Percentiles rank a stretch among this genome's conserved stretches.
Conservation (phyloP, 2,797 vertebrate species). For the Rhinoraja longicauda region DNA sequence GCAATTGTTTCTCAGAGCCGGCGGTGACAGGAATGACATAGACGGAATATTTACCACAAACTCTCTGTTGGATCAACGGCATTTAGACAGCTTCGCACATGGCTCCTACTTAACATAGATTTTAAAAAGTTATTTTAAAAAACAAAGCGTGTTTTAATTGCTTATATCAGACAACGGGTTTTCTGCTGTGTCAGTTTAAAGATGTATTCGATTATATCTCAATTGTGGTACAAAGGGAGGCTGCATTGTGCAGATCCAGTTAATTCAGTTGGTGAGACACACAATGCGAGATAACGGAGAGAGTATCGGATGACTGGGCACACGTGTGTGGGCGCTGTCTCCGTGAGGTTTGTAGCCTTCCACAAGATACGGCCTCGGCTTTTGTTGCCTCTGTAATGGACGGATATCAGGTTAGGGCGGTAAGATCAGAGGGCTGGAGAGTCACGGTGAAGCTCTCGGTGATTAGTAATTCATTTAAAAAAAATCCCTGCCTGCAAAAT, state of each 20-base stretch:
- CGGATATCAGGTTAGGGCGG: not conserved
- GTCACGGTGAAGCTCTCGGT: not conserved
- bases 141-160: not conserved
- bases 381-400: not conserved
- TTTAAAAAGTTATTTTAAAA: not conserved
- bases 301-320: not conserved
- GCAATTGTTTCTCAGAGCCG: not conserved
- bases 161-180: not conserved
- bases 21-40: not conserved
- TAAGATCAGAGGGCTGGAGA: not conserved
- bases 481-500: not conserved
- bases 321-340: not conserved
- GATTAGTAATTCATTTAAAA: not conserved
- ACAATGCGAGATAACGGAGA: not conserved
- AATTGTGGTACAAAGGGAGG: not conserved
- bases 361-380: not conserved
- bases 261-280: not conserved
- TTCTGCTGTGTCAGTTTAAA: no score
- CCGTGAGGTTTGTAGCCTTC: not conserved
- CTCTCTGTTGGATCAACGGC: no score
- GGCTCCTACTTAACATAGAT: no score
- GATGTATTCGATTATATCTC: not conserved
- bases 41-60: no score
- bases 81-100: no score
- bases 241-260: not conserved